These are phyloP conservation scores for Tylochromis polylepis DNA, from an alignment of 2,113 vertebrate genomes.

Conservation along the genomic window DNA sequence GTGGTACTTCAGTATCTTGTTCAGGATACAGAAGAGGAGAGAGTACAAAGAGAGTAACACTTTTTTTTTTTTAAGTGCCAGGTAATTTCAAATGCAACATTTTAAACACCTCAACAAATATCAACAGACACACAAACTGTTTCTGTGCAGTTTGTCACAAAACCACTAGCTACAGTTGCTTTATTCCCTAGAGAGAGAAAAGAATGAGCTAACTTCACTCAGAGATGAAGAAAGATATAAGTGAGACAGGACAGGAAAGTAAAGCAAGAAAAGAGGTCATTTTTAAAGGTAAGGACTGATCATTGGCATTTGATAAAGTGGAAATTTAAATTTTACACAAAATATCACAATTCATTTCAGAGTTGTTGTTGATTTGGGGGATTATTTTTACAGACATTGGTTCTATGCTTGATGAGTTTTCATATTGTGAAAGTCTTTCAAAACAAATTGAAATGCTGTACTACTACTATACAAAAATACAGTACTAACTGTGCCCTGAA, in stretches of 20 bases:
- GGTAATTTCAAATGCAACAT: neutral
- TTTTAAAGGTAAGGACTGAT: neutral
- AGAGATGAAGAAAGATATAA: neutral
- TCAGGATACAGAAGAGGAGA: neutral
- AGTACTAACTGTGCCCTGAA: neutral
- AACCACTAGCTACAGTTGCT: neutral
- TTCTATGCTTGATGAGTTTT: neutral
- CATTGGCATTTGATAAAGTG: neutral
- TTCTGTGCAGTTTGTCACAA: neutral
- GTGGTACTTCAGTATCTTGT: neutral
- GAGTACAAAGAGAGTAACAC: neutral
- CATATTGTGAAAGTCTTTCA: neutral
- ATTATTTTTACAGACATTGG: neutral
- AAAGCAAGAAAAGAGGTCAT: no score
- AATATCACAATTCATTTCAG: neutral
- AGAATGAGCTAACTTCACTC: neutral
- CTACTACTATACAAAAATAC: neutral
- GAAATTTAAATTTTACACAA: neutral
- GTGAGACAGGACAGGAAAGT: neutral
- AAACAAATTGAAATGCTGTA: neutral
- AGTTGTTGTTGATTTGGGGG: fast-evolving
- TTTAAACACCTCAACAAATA: neutral
- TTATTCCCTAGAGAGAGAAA: neutral
- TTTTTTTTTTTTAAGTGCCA: neutral
- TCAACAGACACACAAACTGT: neutral